A percentile compares a stretch with the other conserved stretches of the same genome.
These are phyloP conservation scores for Tauraco erythrolophus DNA, from an alignment of 2,113 vertebrate genomes.

Conservation along the genomic window DNA sequence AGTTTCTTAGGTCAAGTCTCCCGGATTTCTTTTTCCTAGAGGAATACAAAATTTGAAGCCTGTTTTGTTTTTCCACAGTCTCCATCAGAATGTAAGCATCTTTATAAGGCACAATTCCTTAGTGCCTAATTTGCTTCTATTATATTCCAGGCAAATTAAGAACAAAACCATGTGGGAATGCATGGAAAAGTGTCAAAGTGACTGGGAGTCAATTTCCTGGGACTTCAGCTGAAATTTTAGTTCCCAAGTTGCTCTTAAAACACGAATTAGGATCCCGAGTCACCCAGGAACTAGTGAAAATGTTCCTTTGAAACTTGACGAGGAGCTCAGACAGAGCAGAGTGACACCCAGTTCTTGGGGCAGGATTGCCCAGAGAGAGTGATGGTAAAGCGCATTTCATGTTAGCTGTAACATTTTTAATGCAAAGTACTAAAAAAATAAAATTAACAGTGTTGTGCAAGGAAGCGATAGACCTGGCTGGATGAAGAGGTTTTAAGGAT, in stretches of 20 bases:
- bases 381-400: neutral
- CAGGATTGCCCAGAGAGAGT: neutral
- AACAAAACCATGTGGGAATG: constrained; percentile 24
- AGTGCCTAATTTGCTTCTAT: constrained; percentile 51
- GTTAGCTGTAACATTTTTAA: neutral
- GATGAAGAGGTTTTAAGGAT: neutral
- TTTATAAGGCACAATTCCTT: constrained; percentile 48
- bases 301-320: neutral
- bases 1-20: neutral
- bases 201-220: constrained; percentile 50
- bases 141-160: constrained; percentile 63
- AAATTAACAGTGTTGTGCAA: neutral
- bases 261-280: neutral
- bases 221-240: constrained; percentile 42
- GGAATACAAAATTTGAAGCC: neutral
- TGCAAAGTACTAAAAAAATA: constrained; percentile 4
- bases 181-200: constrained; percentile 22
- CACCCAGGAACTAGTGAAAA: constrained; percentile 52
- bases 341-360: constrained; percentile 3
- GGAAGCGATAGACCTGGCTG: neutral
- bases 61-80: constrained; percentile 1
- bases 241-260: constrained; percentile 44
- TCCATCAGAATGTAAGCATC: neutral
- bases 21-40: neutral
- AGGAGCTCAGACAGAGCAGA: neutral